Evolutionary conservation across 2,888 invertebrate species (phyloP).

Genomic region (Dryobotodes eremita): DNA sequence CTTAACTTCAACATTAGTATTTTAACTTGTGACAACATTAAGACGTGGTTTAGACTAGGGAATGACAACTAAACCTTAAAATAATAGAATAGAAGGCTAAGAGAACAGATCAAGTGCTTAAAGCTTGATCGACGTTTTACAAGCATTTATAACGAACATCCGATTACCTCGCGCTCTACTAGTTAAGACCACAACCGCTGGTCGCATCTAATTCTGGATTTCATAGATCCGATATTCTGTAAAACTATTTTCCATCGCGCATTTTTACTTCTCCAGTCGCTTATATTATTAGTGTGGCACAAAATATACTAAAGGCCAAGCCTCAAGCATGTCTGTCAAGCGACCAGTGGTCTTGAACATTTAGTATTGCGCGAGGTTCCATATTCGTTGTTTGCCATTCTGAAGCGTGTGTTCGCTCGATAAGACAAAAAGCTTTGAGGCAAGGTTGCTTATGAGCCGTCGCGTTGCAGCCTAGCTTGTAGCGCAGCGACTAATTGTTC

Average conservation of each 20-base stretch:
- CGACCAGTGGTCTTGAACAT: conserved; percentile 30
- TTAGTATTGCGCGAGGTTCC: conserved; percentile 23
- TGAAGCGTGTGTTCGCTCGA: conserved; percentile 54
- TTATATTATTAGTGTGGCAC: conserved; percentile 53
- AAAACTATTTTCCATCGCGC: conserved; percentile 1
- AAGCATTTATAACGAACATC: conserved; percentile 57
- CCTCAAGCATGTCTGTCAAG: conserved; percentile 32
- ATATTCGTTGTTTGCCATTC: conserved; percentile 22
- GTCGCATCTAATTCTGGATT: conserved; percentile 2
- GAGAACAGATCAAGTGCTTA: conserved; percentile 60
- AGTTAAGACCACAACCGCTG: conserved; percentile 24
- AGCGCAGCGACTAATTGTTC: conserved; percentile 94
- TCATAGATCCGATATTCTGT: not conserved
- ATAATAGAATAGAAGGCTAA: conserved; percentile 61
- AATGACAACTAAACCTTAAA: conserved; percentile 61
- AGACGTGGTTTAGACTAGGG: conserved; percentile 66
- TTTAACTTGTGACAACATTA: conserved; percentile 60
- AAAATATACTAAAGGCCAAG: conserved; percentile 44
- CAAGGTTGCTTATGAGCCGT: conserved; percentile 69
- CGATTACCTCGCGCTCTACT: conserved; percentile 29
- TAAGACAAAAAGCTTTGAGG: conserved; percentile 34
- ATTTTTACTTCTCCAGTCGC: not conserved
- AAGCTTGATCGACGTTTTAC: conserved; percentile 60
- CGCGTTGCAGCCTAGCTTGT: conserved; percentile 84
- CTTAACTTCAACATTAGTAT: conserved; percentile 59